Percentiles rank a stretch among this genome's conserved stretches.
Evolutionary conservation across 1,140 invertebrate species (phyloP).

Genomic region (Sesamia nonagrioides): DNA sequence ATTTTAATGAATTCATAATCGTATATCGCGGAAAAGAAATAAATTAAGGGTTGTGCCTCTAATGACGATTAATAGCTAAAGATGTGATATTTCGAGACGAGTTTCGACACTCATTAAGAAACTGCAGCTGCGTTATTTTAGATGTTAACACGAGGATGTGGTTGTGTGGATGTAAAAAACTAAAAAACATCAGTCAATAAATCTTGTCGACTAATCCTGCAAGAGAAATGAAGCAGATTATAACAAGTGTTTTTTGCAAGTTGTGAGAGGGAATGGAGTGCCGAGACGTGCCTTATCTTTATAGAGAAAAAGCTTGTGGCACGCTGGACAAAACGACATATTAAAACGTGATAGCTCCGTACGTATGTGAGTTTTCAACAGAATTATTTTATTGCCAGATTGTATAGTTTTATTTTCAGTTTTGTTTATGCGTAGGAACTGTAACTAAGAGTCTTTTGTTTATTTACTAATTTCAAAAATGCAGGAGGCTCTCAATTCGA

Average conservation of each 20-base stretch:
- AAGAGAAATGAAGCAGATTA: constrained; percentile 44
- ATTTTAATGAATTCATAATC: not conserved
- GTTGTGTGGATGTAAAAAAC: constrained; percentile 22
- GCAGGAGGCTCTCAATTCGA: too few relatives aligned
- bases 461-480: too few relatives aligned
- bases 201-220: constrained; percentile 44
- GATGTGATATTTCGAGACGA: constrained; percentile 45
- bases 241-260: constrained; percentile 42
- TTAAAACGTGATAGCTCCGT: constrained; percentile 28
- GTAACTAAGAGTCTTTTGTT: too few relatives aligned
- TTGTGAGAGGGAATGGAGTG: constrained; percentile 36
- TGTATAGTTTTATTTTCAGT: not conserved
- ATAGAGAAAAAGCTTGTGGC: constrained; percentile 25
- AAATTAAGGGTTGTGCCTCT: constrained; percentile 31
- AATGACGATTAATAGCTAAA: constrained; percentile 36
- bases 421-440: not conserved
- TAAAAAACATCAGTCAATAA: constrained; percentile 41
- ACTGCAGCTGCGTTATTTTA: constrained; percentile 49
- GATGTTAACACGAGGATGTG: constrained; percentile 40
- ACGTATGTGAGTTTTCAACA: not conserved
- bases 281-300: constrained; percentile 44
- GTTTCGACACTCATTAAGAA: constrained; percentile 43
- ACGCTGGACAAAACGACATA: constrained; percentile 35
- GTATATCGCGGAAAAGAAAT: not conserved
- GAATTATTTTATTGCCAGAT: constrained; percentile 5